Evolutionary conservation across 2,888 invertebrate genomes (phyloP), one percentile per base, ranked within the genome.

Genomic region (Hecatera dysodea): DNA sequence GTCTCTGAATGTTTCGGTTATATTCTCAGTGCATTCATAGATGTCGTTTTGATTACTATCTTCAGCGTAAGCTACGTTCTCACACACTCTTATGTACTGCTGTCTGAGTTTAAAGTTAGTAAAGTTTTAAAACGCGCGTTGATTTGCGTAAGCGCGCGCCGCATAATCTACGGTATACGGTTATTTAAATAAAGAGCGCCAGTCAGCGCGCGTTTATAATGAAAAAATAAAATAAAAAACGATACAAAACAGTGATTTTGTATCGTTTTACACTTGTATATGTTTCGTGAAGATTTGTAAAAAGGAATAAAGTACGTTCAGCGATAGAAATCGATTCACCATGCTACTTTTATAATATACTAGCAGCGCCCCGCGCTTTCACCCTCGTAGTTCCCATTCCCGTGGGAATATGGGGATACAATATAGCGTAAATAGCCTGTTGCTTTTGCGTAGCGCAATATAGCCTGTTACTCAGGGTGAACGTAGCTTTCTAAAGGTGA

Each of bases 71-170:
- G 33, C 50, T 42, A 42, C 15, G 19, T 39, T 64, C 22, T 61
- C 62, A 61, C 76, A 67, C 61, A 65, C 72, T 77, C 64, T n/a
- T 65, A 66, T 62, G 72, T 57, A 57, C 24, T 56, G 24, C 57
- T 33, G 17, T 36, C 5, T 55, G 17, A 27, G 0, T 33, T 50
- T 50, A 17, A 22, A 11, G 7, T 36, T 19, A 5, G 42, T 44
- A 19, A 44, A 53, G 8, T n/a, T 29, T 8, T 44, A 44, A 19
- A 44, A 44, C 19, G 27, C 11, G 22, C n/a, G 42, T 27, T 55
- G 27, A 46, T n/a, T 44, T 22, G 36, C 8, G 12, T 19, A 15
- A 17, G 17, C 46, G n/a, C 15, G 9, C 17, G 19, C 46, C n/a
- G 17, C n/a, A 17, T 12, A 8, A 12, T 53, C 9, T 15, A 36